These are phyloP conservation scores for Anser cygnoides DNA, from an alignment of 2,113 vertebrate genomes.

Conservation along the genomic window DNA sequence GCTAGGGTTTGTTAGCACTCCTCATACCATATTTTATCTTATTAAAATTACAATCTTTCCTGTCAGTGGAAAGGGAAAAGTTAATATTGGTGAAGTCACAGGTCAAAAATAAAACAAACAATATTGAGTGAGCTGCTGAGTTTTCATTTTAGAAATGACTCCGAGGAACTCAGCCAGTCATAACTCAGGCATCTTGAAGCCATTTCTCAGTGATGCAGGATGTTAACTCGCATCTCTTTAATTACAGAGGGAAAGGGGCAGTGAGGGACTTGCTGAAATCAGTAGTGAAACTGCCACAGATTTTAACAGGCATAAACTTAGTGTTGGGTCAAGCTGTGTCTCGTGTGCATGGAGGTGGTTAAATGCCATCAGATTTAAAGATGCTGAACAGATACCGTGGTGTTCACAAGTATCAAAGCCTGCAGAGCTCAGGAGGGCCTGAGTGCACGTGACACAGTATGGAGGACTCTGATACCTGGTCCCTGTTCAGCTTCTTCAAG, in stretches of 20 bases:
- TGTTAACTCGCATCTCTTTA: not conserved
- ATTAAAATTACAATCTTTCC: not conserved
- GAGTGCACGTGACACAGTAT: not conserved
- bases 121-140: not conserved
- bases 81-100: not conserved
- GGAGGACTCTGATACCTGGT: no score
- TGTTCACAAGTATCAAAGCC: no score
- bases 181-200: not conserved
- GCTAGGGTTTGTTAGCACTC: not conserved
- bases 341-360: rapidly evolving
- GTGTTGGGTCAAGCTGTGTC: not conserved
- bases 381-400: not conserved
- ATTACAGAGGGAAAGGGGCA: rapidly evolving
- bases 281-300: rapidly evolving
- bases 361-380: not conserved
- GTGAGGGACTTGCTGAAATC: not conserved
- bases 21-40: not conserved
- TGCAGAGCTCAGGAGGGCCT: not conserved
- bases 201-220: rapidly evolving
- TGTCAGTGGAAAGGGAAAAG: not conserved
- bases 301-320: not conserved
- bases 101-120: not conserved
- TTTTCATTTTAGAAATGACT: not conserved
- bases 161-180: not conserved
- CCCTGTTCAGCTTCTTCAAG: no score